Percentiles rank a stretch among this genome's conserved stretches.
These are phyloP conservation scores for Callorhinus ursinus DNA, from an alignment of 2,113 vertebrate species.

Conservation along the genomic window DNA sequence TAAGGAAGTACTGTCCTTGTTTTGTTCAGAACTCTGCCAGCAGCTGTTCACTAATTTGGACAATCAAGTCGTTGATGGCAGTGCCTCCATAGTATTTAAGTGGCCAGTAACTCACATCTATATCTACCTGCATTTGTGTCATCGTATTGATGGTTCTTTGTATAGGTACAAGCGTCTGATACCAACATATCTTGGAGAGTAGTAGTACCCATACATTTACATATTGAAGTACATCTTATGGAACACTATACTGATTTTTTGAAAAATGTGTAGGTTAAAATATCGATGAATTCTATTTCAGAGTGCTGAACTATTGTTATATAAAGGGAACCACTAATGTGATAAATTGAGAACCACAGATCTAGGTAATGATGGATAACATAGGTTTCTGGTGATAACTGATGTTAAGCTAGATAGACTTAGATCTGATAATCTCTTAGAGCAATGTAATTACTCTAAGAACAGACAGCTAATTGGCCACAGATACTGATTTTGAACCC, in stretches of 20 bases:
- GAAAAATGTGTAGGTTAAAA: not conserved
- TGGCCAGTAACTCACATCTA: not conserved
- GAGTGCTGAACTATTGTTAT: not conserved
- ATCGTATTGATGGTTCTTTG: not conserved
- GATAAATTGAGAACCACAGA: not conserved
- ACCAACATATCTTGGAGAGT: not conserved
- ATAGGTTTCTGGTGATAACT: not conserved
- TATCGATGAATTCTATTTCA: not conserved
- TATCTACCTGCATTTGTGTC: not conserved
- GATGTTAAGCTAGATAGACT: not conserved
- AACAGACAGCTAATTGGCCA: not conserved
- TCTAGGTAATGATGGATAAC: not conserved
- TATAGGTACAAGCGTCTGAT: not conserved
- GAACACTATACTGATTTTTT: not conserved
- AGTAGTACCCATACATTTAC: not conserved
- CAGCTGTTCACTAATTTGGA: not conserved
- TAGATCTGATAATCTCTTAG: not conserved
- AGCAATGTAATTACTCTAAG: slow-evolving; percentile 12
- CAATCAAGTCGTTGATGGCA: not conserved
- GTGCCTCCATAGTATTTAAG: not conserved
- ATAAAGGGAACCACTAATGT: not conserved
- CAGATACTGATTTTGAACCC: not conserved
- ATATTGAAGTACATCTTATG: not conserved
- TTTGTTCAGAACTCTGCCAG: not conserved
- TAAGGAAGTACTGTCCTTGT: not conserved